phyloP scores from a whole-genome alignment of 2,797 vertebrate genomes.

The Helostoma temminkii region DNA sequence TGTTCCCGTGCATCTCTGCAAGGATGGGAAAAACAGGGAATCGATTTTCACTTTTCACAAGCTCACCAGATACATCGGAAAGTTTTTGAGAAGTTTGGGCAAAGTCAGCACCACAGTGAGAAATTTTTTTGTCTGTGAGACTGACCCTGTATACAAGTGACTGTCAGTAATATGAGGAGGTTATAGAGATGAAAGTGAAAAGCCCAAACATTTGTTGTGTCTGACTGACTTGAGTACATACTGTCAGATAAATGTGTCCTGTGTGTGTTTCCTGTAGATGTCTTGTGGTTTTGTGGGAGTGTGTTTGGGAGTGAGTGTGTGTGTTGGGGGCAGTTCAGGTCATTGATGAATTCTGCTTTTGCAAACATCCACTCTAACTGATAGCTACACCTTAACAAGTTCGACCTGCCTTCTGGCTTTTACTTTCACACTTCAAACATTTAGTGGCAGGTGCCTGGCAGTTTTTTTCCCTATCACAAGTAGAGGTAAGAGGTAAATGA shows the following conservation, averaged over 20 bases:
- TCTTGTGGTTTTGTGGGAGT: conserved; percentile 19
- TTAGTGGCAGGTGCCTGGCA: conserved; percentile 50
- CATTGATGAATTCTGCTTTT: conserved; percentile 46
- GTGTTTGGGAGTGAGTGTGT: conserved; percentile 1
- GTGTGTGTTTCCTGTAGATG: conserved; percentile 24
- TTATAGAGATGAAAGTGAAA: conserved; percentile 28
- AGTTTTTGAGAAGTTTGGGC: conserved; percentile 20
- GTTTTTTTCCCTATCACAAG: conserved; percentile 42
- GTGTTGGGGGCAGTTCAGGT: conserved; percentile 33
- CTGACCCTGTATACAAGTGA: conserved; percentile 16
- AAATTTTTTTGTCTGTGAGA: conserved; percentile 17
- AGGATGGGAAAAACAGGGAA: conserved; percentile 15
- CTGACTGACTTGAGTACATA: conserved; percentile 6
- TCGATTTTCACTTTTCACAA: conserved; percentile 31
- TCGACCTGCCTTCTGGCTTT: conserved; percentile 63
- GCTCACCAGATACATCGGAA: conserved; percentile 24
- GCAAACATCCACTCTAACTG: conserved; percentile 50
- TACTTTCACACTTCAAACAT: conserved; percentile 65
- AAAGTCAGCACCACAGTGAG: conserved; percentile 1
- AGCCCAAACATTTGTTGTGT: conserved; percentile 4
- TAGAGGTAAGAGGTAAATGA: conserved; percentile 62
- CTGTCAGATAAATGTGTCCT: conserved; percentile 2
- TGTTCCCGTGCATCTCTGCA: conserved; percentile 25
- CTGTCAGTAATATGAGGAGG: conserved; percentile 26
- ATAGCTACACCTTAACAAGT: conserved; percentile 62